These are phyloP conservation scores for Montifringilla adamsi DNA, from an alignment of 2,113 vertebrate genomes.

Conservation along the genomic window DNA sequence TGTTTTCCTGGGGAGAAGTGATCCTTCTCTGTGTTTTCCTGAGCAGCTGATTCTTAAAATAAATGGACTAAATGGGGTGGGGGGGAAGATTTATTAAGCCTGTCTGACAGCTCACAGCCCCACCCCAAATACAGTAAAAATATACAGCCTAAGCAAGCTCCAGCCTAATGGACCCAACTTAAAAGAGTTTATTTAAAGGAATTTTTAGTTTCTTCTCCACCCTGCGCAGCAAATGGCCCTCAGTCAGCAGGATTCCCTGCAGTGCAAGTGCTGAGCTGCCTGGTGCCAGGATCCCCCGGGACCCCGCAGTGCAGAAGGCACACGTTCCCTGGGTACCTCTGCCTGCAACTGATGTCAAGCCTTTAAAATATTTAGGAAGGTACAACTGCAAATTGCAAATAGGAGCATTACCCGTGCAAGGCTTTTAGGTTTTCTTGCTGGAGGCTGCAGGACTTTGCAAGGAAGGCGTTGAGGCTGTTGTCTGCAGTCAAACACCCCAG, in stretches of 20 bases:
- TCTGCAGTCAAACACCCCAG: conserved; percentile 14
- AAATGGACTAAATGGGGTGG: neutral
- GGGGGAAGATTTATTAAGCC: neutral
- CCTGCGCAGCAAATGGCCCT: conserved; percentile 4
- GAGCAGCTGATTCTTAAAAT: conserved; percentile 15
- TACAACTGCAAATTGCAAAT: neutral
- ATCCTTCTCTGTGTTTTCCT: conserved; percentile 23
- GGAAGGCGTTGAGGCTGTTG: conserved; percentile 4
- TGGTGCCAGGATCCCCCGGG: neutral
- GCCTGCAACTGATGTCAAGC: neutral
- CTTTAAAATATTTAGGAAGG: conserved; percentile 59
- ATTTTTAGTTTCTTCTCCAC: neutral
- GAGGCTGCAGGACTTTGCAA: conserved; percentile 41
- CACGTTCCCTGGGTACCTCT: neutral
- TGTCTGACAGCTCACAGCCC: neutral
- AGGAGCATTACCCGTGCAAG: neutral
- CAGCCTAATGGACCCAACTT: conserved; percentile 5
- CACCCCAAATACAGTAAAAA: neutral
- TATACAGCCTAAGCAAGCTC: neutral
- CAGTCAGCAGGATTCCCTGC: conserved; percentile 24
- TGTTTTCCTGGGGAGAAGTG: neutral
- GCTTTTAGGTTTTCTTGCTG: conserved; percentile 58
- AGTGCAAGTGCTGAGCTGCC: neutral
- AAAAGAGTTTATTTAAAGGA: conserved; percentile 12
- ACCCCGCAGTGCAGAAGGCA: fast-evolving